A percentile compares a stretch with the other conserved stretches of the same genome.
Conservation (phyloP, 2,797 vertebrate genomes). For the Sebastes iracundus region DNA sequence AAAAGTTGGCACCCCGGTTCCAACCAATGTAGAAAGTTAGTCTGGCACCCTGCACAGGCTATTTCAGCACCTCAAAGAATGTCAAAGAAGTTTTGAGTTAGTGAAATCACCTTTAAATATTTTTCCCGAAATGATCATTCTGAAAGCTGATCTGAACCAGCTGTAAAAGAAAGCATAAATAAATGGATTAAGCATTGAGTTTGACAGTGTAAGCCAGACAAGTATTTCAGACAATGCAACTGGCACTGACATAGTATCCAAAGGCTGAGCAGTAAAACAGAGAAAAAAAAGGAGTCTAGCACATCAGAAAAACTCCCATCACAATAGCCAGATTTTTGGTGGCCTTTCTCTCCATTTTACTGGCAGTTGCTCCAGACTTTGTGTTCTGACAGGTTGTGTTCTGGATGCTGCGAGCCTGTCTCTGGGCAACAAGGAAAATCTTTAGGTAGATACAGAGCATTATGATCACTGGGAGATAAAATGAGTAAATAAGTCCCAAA, state of each 20-base stretch:
- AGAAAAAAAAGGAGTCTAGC: slow-evolving; percentile 87
- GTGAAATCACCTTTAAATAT: slow-evolving; percentile 21
- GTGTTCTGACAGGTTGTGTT: too few species aligned
- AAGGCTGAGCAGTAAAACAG: slow-evolving; percentile 76
- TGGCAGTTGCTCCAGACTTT: too few species aligned
- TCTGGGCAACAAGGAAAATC: slow-evolving; percentile 76
- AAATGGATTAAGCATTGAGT: slow-evolving; percentile 88
- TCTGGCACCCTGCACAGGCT: too few species aligned
- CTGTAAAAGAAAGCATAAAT: slow-evolving; percentile 90
- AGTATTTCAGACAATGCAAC: slow-evolving; percentile 75
- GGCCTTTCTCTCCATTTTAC: too few species aligned
- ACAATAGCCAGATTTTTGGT: slow-evolving; percentile 79
- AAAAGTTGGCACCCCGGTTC: too few species aligned
- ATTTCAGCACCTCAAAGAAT: too few species aligned
- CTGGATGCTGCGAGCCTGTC: too few species aligned
- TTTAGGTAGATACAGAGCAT: slow-evolving; percentile 55
- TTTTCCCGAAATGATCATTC: slow-evolving; percentile 38
- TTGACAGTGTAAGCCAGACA: slow-evolving; percentile 84
- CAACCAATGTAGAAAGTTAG: too few species aligned
- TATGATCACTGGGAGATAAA: slow-evolving; percentile 85
- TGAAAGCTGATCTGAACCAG: slow-evolving; percentile 84
- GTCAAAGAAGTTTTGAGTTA: neutral
- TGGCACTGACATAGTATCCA: slow-evolving; percentile 71
- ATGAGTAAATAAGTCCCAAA: slow-evolving; percentile 79
- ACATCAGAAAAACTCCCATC: slow-evolving; percentile 85